Evolutionary conservation across 2,113 vertebrate genomes (phyloP).

Genomic region (Cyphomyrus discorhynchus): DNA sequence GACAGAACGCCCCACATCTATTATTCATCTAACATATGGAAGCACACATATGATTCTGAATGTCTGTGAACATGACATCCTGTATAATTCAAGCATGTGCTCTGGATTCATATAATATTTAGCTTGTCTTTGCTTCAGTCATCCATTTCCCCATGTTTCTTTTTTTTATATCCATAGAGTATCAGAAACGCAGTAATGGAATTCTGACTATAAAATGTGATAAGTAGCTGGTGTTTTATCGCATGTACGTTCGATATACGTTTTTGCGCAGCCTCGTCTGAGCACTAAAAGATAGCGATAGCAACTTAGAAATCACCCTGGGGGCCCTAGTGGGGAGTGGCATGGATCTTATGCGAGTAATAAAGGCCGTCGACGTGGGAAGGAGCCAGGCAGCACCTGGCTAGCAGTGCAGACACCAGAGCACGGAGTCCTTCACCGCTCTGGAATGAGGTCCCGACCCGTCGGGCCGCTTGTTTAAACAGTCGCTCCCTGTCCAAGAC

Average conservation of each 20-base stretch:
- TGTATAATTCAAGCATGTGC: background rate
- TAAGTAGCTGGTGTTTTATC: background rate
- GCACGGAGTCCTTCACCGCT: background rate
- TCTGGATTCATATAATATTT: background rate
- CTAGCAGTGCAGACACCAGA: background rate
- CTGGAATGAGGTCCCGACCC: background rate
- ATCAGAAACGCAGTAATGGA: background rate
- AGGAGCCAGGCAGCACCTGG: background rate
- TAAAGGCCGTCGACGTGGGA: background rate
- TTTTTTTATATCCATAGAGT: background rate
- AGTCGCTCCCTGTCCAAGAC: background rate
- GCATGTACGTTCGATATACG: background rate
- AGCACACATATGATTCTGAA: background rate
- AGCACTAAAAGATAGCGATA: background rate
- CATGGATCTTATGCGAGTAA: background rate
- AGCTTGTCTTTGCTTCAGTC: background rate
- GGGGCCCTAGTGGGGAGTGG: background rate
- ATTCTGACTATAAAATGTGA: conserved; percentile 5
- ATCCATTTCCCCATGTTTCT: background rate
- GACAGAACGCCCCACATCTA: background rate
- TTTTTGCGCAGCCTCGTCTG: background rate
- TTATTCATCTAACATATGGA: background rate
- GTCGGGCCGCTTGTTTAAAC: background rate
- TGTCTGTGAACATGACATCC: background rate
- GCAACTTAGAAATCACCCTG: background rate